These are phyloP conservation scores for Eretmocerus hayati DNA, from an alignment of 2,888 invertebrate species.

Conservation along the genomic window DNA sequence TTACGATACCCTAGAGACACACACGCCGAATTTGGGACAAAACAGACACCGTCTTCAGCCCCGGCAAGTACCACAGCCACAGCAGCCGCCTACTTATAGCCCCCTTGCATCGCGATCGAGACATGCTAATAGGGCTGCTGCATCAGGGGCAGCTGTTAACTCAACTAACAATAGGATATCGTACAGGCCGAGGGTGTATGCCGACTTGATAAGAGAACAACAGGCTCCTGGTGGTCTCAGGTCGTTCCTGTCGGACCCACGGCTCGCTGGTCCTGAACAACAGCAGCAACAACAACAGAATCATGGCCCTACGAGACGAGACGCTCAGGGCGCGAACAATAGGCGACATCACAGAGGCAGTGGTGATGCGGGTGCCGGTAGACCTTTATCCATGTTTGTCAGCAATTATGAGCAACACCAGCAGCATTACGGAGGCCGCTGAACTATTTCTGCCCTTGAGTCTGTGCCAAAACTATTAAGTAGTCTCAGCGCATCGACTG, in stretches of 20 bases:
- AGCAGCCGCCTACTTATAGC: slow-evolving; percentile 32
- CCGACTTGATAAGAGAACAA: slow-evolving; percentile 39
- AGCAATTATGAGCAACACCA: slow-evolving; percentile 32
- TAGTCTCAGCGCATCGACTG: too few relatives aligned
- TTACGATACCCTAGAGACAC: slow-evolving; percentile 28
- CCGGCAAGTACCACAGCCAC: slow-evolving; percentile 4
- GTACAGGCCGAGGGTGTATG: slow-evolving; percentile 31
- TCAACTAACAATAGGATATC: slow-evolving; percentile 25
- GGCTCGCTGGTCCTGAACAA: slow-evolving; percentile 34
- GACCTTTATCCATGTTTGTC: slow-evolving; percentile 37
- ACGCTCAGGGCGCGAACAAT: slow-evolving; percentile 8
- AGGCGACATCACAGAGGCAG: background rate
- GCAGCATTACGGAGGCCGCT: too few relatives aligned
- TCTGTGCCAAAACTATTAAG: too few relatives aligned
- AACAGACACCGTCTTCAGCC: slow-evolving; percentile 1
- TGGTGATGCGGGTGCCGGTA: slow-evolving; percentile 30
- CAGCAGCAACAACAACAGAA: too few relatives aligned
- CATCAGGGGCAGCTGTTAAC: slow-evolving; percentile 4
- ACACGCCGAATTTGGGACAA: slow-evolving; percentile 10
- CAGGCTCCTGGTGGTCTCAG: slow-evolving; percentile 29
- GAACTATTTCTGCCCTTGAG: too few relatives aligned
- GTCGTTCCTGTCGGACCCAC: slow-evolving; percentile 41
- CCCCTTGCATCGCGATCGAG: slow-evolving; percentile 30
- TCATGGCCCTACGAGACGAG: slow-evolving; percentile 3
- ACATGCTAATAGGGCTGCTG: slow-evolving; percentile 2